Conservation (phyloP, 2,888 invertebrate species). For the Vanessa cardui region DNA sequence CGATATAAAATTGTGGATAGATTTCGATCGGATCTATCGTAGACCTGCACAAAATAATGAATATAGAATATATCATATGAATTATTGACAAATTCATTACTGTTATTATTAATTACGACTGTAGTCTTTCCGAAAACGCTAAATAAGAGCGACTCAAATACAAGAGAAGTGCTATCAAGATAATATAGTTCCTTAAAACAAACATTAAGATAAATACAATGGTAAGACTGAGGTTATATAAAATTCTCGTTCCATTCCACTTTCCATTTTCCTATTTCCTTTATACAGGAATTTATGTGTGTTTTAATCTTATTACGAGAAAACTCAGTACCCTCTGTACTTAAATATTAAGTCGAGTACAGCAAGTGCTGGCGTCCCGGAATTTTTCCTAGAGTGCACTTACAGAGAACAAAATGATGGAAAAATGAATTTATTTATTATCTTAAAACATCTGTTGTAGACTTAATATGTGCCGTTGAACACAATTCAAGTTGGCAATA, state of each 20-base stretch:
- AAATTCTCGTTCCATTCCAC: neutral
- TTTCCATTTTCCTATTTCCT: neutral
- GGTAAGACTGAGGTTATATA: neutral
- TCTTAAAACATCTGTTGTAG: neutral
- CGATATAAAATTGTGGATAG: too few species aligned
- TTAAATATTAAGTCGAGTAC: neutral
- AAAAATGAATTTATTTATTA: neutral
- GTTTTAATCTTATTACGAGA: slow-evolving; percentile 9
- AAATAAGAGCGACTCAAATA: too few species aligned
- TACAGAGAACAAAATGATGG: neutral
- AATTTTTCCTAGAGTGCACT: slow-evolving; percentile 4
- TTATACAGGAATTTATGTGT: neutral
- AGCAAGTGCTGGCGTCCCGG: slow-evolving; percentile 1
- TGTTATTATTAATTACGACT: too few species aligned
- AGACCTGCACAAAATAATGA: too few species aligned
- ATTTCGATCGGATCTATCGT: too few species aligned
- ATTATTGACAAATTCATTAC: too few species aligned
- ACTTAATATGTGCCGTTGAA: neutral
- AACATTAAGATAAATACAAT: neutral
- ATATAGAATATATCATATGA: too few species aligned
- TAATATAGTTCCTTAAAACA: too few species aligned
- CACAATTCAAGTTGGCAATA: too few species aligned
- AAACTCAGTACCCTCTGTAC: neutral
- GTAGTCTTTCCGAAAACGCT: too few species aligned
- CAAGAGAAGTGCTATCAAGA: too few species aligned